These are phyloP conservation scores for Heliconius cydno DNA, from an alignment of 2,888 invertebrate genomes.

Conservation along the genomic window DNA sequence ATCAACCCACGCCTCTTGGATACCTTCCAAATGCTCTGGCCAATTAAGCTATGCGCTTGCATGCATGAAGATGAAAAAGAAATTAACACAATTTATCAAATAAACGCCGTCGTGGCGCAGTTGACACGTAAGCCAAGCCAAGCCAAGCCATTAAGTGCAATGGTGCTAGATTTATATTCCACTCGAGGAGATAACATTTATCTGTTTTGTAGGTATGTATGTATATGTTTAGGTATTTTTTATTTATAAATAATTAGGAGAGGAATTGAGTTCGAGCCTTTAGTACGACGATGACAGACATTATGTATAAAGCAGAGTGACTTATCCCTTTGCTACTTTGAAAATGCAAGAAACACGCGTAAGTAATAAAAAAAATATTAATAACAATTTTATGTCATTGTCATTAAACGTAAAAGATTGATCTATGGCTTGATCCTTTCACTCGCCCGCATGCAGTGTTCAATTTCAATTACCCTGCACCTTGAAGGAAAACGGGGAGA, in stretches of 20 bases:
- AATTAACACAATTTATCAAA: constrained; percentile 8
- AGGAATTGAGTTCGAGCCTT: background rate
- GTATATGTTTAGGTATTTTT: no score
- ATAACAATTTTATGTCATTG: constrained; percentile 13
- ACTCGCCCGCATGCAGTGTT: constrained; percentile 80
- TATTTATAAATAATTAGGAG: no score
- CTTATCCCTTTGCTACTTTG: background rate
- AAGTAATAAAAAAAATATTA: background rate
- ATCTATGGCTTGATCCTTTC: constrained; percentile 74
- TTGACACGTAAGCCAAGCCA: background rate
- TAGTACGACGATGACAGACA: background rate
- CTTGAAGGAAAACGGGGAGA: constrained; percentile 71
- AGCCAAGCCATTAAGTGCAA: background rate
- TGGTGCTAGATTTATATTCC: background rate
- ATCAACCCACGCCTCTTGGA: constrained; percentile 10
- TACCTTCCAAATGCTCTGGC: constrained; percentile 3
- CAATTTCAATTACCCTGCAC: constrained; percentile 77
- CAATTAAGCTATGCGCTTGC: constrained; percentile 20
- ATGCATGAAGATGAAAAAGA: constrained; percentile 11
- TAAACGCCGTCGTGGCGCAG: background rate
- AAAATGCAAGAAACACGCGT: background rate
- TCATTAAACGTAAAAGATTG: constrained; percentile 48
- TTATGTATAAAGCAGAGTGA: background rate
- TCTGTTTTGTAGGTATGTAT: background rate
- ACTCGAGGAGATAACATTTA: background rate